A percentile compares a stretch with the other conserved stretches of the same genome.
These are phyloP conservation scores for Machimus atricapillus DNA, from an alignment of 2,888 invertebrate species.

Conservation along the genomic window DNA sequence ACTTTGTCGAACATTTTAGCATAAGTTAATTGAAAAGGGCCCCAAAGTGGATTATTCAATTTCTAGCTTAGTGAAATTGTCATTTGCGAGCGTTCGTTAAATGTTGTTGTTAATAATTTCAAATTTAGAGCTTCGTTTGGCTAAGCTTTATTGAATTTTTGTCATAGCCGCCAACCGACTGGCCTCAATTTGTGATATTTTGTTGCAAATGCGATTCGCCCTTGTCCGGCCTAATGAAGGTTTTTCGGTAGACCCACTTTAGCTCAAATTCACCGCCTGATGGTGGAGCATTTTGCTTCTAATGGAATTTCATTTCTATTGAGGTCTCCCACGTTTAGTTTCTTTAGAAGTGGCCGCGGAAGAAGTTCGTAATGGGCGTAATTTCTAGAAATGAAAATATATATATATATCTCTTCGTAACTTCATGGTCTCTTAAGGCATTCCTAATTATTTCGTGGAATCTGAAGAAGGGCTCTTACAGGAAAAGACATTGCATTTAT, in stretches of 20 bases:
- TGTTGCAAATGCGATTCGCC: not conserved
- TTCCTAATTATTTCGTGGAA: not conserved
- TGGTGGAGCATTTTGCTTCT: not conserved
- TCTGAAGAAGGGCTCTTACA: not conserved
- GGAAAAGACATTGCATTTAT: not conserved
- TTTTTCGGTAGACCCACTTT: not conserved
- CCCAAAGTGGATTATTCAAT: conserved; percentile 24
- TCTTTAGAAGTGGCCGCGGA: not conserved
- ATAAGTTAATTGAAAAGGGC: conserved; percentile 21
- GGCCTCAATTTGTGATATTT: not conserved
- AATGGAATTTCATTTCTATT: not conserved
- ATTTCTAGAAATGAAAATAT: not conserved
- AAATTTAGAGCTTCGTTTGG: not conserved
- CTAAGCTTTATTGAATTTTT: not conserved
- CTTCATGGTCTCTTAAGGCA: not conserved
- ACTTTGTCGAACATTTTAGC: conserved; percentile 15
- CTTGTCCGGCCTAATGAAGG: not conserved
- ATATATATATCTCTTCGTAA: not conserved
- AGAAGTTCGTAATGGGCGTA: not conserved
- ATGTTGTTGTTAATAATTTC: conserved; percentile 1
- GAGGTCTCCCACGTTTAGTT: not conserved
- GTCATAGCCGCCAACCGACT: not conserved
- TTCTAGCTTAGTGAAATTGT: not conserved
- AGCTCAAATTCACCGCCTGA: not conserved
- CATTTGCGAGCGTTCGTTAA: not conserved